phyloP scores from a whole-genome alignment of 2,888 invertebrate species.

The Frankliniella intonsa region DNA sequence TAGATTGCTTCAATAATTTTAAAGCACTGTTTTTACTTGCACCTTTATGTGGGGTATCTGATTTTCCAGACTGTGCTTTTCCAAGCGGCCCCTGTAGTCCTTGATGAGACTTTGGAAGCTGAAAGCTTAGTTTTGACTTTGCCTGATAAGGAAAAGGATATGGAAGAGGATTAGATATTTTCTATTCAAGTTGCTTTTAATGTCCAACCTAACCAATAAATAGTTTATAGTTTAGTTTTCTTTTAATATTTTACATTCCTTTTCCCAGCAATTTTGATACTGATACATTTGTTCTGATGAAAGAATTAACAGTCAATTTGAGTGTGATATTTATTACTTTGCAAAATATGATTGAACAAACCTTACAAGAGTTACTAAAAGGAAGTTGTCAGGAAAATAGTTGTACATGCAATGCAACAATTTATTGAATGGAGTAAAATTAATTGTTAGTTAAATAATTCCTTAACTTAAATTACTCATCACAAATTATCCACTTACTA shows the following conservation, averaged over 20 bases:
- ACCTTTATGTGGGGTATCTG: background rate
- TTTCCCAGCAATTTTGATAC: too few species aligned
- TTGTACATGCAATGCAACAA: background rate
- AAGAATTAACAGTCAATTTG: too few species aligned
- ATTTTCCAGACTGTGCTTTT: background rate
- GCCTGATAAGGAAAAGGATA: background rate
- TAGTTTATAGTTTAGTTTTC: too few species aligned
- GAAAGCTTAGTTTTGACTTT: background rate
- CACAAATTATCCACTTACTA: background rate
- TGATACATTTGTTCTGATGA: too few species aligned
- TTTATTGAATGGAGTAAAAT: background rate
- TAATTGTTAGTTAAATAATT: background rate
- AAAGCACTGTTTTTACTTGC: background rate
- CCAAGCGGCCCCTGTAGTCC: background rate
- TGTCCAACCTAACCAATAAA: too few species aligned
- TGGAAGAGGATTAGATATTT: background rate
- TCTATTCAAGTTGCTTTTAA: background rate
- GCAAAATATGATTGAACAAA: background rate
- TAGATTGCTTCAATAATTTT: background rate
- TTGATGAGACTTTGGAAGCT: conserved; percentile 10
- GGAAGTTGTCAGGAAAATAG: background rate
- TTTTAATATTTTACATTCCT: too few species aligned
- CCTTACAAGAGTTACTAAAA: background rate
- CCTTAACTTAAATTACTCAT: background rate
- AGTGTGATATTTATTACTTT: background rate